Evolutionary conservation across 2,113 vertebrate genomes (phyloP).

Genomic region (Chascanopsetta lugubris): DNA sequence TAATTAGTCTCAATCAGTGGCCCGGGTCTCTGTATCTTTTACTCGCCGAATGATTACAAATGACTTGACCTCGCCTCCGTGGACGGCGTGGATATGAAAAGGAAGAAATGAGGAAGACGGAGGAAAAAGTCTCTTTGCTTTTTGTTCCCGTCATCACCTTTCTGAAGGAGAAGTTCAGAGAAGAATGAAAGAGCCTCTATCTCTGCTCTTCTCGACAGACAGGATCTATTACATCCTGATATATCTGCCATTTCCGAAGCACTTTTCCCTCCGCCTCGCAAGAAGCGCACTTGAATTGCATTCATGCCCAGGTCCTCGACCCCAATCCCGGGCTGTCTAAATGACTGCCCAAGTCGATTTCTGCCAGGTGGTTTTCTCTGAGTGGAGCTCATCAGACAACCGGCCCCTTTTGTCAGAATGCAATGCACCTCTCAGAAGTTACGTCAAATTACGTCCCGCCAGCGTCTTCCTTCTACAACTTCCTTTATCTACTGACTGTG

Average conservation of each 20-base stretch:
- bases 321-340: conserved; percentile 63
- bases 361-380: conserved; percentile 40
- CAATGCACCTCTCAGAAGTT: conserved; percentile 42
- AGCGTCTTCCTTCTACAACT: conserved; percentile 4
- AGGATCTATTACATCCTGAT: conserved; percentile 53
- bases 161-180: too few species aligned
- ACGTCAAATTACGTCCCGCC: conserved; percentile 24
- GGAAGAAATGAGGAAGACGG: background rate
- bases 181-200: background rate
- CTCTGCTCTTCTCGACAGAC: conserved; percentile 5
- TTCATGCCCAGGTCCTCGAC: conserved; percentile 53
- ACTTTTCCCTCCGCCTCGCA: background rate
- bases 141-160: too few species aligned
- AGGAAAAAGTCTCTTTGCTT: too few species aligned
- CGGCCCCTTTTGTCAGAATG: conserved; percentile 36
- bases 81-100: background rate
- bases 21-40: background rate
- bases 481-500: background rate
- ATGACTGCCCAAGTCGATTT: conserved; percentile 65
- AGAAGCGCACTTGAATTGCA: conserved; percentile 57
- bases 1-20: background rate
- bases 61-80: background rate
- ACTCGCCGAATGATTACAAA: background rate
- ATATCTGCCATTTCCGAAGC: conserved; percentile 39
- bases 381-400: conserved; percentile 39